Evolutionary conservation across 53 echinoderm and acorn worm species (phyloP), one percentile per base, ranked within the genome.

Genomic region (Astropecten irregularis): DNA sequence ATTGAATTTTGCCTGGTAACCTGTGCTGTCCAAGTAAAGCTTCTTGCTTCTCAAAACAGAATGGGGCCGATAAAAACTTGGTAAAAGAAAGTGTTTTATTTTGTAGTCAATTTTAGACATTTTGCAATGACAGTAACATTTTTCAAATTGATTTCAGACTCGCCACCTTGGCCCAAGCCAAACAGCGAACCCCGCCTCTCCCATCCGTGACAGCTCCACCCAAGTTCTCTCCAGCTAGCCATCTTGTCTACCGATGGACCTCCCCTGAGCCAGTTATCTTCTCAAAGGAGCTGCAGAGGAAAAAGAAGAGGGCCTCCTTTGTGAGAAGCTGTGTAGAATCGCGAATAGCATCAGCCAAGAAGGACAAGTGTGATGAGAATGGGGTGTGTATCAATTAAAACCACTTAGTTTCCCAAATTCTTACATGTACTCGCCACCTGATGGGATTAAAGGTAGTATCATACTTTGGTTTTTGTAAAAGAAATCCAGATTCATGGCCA

Each of bases 191-290:
- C 10, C 11, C 68, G 30, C 37, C 50, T 40, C 46, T 53, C 16
- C 66, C 82, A 21, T 27, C 48, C 11, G 31, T 81, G 48, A 34
- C 0, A 20, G 49, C 31, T n/a, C 53, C 16, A 13, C 70, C 68
- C 28, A 33, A 28, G 9, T 37, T 71, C 0, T 55, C 32, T n/a
- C n/a, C n/a, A n/a, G n/a, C n/a, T n/a, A 46, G 44, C 59, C n/a
- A 69, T 11, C 16, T 47, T 15, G 23, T 13, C 4, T 85, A 63
- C 63, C 40, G 49, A 49, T 85, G 85, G 85, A 20, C 42, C 9
- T 32, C 85, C 33, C 85, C 85, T 4, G 35, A 73, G 73, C 85
- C 85, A 5, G 32, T 61, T 0, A 49, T 59, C 34, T 47, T n/a
- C 42, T 20, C 85, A 1, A 59, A 48, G 62, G 21, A 61, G 26